Base-by-base conservation (phyloP, 1,140 invertebrate species). In the Pseudomyrmex dendroicus region DNA sequence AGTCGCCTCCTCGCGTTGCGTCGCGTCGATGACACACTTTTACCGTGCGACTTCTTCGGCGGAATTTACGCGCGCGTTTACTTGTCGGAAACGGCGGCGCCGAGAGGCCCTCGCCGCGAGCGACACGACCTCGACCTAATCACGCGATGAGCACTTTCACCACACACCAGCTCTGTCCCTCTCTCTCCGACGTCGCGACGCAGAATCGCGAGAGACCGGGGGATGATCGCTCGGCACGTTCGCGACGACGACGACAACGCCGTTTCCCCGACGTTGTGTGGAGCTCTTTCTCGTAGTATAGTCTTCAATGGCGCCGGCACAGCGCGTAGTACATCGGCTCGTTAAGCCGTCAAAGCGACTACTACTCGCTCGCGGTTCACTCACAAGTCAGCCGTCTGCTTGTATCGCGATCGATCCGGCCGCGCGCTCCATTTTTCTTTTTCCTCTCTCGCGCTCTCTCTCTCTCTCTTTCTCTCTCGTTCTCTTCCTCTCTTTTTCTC, bases 371-470 rank as follows among this genome's bases (percentile, higher is more conserved):
- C 72, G 50, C 62, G 73, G 61, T 74, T 84, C 83, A 84, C 66
- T 83, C 86, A 86, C 84, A 73, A 76, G 80, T 84, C 91, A 64
- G 83, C 85, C 64, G 86, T 85, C 78, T 87, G 84, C 91, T 91
- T 92, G 92, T 92, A 92, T 91, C 88, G 90, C 92, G 90, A 93
- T 93, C 91, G 92, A 93, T 93, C 91, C 92, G 90, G 87, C 85
- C 86, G 89, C 87, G 84, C 90, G 90, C 91, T 91, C 91, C 91
- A 92, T 92, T 91, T 92, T 92, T 91, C 73, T 72, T 61, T 52
- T 57, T 82, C 70, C 50, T 68, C 56, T 50, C 12, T 68, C 17
- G 44, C 35, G 46, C n/a, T 48, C 2, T 59, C n/a, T 91, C 70
- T 62, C 64, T 25, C 56, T 17, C 56, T n/a, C n/a, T n/a, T n/a